Evolutionary conservation across 2,113 vertebrate species (phyloP).

Genomic region (Corythornis cristatus): DNA sequence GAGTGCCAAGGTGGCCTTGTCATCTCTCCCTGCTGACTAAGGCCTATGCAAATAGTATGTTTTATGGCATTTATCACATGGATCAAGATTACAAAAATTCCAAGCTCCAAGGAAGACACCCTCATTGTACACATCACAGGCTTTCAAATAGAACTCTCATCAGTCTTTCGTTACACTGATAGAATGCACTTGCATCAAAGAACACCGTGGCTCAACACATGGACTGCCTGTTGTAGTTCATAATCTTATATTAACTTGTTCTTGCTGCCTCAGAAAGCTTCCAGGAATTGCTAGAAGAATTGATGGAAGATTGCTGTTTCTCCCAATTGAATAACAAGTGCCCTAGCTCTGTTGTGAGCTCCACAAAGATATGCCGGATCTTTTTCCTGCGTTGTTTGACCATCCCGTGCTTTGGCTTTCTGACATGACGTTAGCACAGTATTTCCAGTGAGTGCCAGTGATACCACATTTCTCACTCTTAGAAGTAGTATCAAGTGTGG

Average conservation of each 20-base stretch:
- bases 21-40: slow-evolving; percentile 7
- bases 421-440: not conserved
- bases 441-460: not conserved
- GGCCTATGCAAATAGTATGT: not conserved
- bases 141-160: not conserved
- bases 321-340: not conserved
- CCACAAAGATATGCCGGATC: not conserved
- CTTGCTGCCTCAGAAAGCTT: not conserved
- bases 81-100: not conserved
- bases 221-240: not conserved
- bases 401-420: not conserved
- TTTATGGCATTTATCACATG: not conserved
- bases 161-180: not conserved
- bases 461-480: not conserved
- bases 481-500: not conserved
- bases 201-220: not conserved
- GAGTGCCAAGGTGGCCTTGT: not conserved
- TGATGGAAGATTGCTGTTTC: not conserved
- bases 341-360: not conserved
- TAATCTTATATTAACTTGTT: not conserved
- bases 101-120: not conserved
- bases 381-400: not conserved
- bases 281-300: not conserved
- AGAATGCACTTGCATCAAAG: not conserved
- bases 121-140: not conserved